These are phyloP conservation scores for Andrena flavipes DNA, from an alignment of 2,888 invertebrate genomes.

Conservation along the genomic window DNA sequence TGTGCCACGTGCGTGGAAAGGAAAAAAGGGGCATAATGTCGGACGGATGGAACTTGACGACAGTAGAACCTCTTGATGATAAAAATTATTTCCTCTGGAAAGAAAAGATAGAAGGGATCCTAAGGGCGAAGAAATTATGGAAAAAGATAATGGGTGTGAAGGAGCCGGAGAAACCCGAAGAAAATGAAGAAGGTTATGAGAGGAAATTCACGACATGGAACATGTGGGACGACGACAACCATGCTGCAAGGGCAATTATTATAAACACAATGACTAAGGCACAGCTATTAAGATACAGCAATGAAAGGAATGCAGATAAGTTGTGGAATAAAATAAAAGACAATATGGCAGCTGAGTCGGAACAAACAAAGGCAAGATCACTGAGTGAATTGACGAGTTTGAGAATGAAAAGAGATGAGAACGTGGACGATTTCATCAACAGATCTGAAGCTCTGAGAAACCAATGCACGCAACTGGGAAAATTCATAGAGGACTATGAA, in stretches of 20 bases:
- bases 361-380: neutral
- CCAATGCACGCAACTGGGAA: neutral
- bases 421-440: too few species aligned
- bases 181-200: neutral
- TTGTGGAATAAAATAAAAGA: neutral
- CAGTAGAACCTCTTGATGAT: conserved; percentile 29
- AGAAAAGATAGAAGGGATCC: conserved; percentile 35
- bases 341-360: neutral
- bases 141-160: conserved; percentile 34
- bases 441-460: neutral
- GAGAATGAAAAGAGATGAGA: too few species aligned
- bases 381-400: too few species aligned
- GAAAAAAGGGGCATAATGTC: conserved; percentile 8
- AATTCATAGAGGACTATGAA: too few species aligned
- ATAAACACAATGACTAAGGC: conserved; percentile 23
- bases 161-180: neutral
- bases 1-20: too few species aligned
- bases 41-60: conserved; percentile 29
- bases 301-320: too few species aligned
- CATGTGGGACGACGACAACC: conserved; percentile 44
- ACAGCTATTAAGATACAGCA: too few species aligned
- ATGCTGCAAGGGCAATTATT: conserved; percentile 27
- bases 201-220: conserved; percentile 21
- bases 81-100: conserved; percentile 41
- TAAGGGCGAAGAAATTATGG: conserved; percentile 32